A percentile compares a stretch with the other conserved stretches of the same genome.
These are phyloP conservation scores for Melopsittacus undulatus DNA, from an alignment of 2,797 vertebrate species.

Conservation along the genomic window DNA sequence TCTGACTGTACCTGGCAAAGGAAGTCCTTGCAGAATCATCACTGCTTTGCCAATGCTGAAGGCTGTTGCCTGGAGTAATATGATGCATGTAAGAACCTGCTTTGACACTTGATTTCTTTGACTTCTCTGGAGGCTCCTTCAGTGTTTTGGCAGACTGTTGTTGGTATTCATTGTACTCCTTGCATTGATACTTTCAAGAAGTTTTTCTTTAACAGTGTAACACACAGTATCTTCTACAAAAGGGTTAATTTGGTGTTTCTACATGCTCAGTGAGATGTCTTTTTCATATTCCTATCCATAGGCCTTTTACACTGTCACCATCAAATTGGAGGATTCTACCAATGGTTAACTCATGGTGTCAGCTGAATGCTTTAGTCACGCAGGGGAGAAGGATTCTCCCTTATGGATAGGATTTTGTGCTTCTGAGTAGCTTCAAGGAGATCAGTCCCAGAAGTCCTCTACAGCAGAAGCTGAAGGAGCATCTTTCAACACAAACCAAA, in stretches of 20 bases:
- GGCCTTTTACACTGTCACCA: neutral
- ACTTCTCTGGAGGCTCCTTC: neutral
- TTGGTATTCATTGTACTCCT: neutral
- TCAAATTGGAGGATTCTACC: neutral
- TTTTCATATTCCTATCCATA: neutral
- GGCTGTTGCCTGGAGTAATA: neutral
- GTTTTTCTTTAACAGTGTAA: neutral
- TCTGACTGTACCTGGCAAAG: neutral
- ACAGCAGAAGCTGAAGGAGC: neutral
- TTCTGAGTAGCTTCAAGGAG: slow-evolving; percentile 4
- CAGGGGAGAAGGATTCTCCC: neutral
- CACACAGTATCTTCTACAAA: neutral
- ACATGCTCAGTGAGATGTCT: neutral
- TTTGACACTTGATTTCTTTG: neutral
- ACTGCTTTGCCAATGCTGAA: neutral
- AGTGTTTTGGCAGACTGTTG: neutral
- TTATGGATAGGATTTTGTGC: neutral
- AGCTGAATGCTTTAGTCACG: neutral
- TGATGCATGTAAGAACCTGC: neutral
- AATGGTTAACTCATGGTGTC: neutral
- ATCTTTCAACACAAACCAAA: neutral
- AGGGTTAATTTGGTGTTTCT: neutral
- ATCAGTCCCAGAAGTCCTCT: neutral
- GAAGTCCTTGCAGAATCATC: neutral
- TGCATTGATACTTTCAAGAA: neutral